phyloP scores from a whole-genome alignment of 1,140 invertebrate genomes.

The Solen grandis region DNA sequence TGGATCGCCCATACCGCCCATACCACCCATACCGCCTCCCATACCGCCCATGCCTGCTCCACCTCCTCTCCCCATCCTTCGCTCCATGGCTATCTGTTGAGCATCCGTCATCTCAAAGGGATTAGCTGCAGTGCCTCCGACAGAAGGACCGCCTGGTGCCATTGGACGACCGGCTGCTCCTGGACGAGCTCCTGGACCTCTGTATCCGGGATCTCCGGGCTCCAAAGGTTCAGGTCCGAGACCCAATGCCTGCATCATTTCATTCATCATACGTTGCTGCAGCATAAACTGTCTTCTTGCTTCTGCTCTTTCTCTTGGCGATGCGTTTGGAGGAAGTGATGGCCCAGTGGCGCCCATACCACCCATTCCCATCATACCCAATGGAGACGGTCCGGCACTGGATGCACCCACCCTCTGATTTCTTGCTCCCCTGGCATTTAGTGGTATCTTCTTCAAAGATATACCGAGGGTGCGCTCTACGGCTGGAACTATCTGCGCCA shows the following conservation, averaged over 20 bases:
- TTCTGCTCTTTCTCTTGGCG: neutral
- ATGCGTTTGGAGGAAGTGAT: neutral
- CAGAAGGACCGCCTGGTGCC: neutral
- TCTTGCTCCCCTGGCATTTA: neutral
- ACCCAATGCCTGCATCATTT: slow-evolving; percentile 48
- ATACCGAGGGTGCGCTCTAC: slow-evolving; percentile 42
- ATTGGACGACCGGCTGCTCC: neutral
- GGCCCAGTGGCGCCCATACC: neutral
- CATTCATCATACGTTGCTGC: slow-evolving; percentile 45
- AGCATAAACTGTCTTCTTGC: slow-evolving; percentile 41
- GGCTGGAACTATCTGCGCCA: slow-evolving; percentile 44
- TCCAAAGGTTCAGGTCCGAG: slow-evolving; percentile 50
- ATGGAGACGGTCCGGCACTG: neutral
- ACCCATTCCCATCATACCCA: neutral
- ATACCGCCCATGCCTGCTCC: neutral
- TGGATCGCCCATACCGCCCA: too few species aligned
- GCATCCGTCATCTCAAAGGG: slow-evolving; percentile 10
- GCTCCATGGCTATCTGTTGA: slow-evolving; percentile 19
- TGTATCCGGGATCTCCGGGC: slow-evolving; percentile 53
- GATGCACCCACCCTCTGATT: neutral
- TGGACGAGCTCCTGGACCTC: slow-evolving; percentile 19
- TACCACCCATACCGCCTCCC: neutral
- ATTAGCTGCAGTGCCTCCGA: neutral
- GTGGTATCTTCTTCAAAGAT: slow-evolving; percentile 22
- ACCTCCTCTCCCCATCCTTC: slow-evolving; percentile 1